phyloP scores from a whole-genome alignment of 2,113 vertebrate genomes.

The Salvator merianae region DNA sequence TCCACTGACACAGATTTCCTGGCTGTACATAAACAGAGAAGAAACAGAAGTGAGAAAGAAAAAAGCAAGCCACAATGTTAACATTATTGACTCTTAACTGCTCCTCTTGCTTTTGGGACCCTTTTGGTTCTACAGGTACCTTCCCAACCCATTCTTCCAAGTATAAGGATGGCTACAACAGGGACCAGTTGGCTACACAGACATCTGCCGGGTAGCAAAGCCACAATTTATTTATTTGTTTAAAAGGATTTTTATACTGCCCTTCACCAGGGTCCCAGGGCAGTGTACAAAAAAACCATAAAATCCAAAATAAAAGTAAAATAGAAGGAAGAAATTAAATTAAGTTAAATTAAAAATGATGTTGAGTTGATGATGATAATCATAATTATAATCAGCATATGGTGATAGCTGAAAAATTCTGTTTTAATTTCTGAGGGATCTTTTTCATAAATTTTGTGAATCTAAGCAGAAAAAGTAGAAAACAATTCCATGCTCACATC shows the following conservation, averaged over 20 bases:
- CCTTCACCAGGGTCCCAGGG: no score
- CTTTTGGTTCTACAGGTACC: no score
- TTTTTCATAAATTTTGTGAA: not conserved
- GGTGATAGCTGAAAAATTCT: not conserved
- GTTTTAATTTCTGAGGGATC: not conserved
- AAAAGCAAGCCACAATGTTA: not conserved
- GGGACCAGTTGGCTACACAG: not conserved
- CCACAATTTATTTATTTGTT: not conserved
- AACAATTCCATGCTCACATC: not conserved
- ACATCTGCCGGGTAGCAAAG: not conserved
- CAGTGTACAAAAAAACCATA: no score
- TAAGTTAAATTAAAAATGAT: no score
- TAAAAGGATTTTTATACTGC: no score
- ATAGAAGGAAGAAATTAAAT: no score
- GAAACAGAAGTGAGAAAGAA: no score
- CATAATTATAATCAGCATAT: no score
- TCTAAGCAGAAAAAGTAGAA: not conserved
- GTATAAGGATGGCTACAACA: not conserved
- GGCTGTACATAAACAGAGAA: constrained; percentile 26
- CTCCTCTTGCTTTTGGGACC: not conserved
- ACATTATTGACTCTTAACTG: not conserved
- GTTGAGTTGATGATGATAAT: no score
- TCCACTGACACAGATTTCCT: constrained; percentile 53
- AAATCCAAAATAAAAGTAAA: no score
- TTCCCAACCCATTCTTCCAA: not conserved